Conservation (phyloP, 2,888 invertebrate genomes). For the Iselma pallidipennis region DNA sequence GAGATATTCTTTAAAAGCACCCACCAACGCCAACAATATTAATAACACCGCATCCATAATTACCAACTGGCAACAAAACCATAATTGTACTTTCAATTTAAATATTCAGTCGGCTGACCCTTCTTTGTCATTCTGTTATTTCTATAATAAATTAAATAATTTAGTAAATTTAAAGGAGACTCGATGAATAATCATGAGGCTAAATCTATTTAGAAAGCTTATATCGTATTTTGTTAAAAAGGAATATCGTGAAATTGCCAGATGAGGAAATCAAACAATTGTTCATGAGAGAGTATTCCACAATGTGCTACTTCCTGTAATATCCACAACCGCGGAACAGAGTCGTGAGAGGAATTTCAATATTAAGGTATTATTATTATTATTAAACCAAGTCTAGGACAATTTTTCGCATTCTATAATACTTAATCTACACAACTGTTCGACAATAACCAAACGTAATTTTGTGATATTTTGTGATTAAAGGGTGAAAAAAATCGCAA, state of each 20-base stretch:
- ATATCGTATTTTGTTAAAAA: neutral
- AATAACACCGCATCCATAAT: neutral
- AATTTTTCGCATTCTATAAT: neutral
- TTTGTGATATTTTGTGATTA: neutral
- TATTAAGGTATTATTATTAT: too few species aligned
- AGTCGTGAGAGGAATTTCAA: neutral
- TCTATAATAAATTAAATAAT: neutral
- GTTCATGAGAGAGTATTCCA: too few species aligned
- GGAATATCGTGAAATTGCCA: neutral
- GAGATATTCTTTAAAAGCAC: neutral
- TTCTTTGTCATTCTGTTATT: too few species aligned
- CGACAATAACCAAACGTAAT: neutral
- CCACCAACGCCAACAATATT: too few species aligned
- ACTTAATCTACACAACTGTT: too few species aligned
- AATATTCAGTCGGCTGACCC: neutral
- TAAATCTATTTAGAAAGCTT: neutral
- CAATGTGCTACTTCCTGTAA: neutral
- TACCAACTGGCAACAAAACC: neutral
- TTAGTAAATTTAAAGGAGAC: too few species aligned
- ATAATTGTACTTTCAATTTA: neutral
- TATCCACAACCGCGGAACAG: neutral
- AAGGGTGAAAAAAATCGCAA: neutral
- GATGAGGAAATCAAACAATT: neutral
- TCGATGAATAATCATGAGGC: neutral
- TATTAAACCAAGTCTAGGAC: too few species aligned